A percentile compares a stretch with the other conserved stretches of the same genome.
Conservation (phyloP, 2,888 invertebrate genomes). For the Thereva nobilitata region DNA sequence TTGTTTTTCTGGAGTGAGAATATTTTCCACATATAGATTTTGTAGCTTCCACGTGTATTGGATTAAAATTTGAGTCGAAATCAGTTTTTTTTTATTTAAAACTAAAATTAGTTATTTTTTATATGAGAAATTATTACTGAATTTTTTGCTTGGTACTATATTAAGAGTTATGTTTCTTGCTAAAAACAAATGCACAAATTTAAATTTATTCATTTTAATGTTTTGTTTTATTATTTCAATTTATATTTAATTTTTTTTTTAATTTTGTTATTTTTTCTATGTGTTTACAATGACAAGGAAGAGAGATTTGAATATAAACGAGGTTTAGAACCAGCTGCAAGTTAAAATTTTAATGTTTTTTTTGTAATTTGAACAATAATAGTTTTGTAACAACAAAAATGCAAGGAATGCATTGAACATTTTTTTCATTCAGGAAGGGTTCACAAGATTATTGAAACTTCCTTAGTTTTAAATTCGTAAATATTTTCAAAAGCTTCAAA, state of each 20-base stretch:
- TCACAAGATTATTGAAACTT: too few relatives aligned
- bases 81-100: slow-evolving; percentile 12
- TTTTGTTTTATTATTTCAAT: not conserved
- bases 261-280: slow-evolving; percentile 3
- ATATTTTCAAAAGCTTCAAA: too few relatives aligned
- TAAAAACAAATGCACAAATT: slow-evolving; percentile 15
- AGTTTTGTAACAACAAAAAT: too few relatives aligned
- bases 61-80: slow-evolving; percentile 32
- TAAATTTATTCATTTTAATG: not conserved
- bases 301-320: too few relatives aligned
- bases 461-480: too few relatives aligned
- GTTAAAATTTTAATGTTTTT: too few relatives aligned
- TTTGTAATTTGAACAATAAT: too few relatives aligned
- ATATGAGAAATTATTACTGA: slow-evolving; percentile 12
- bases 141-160: slow-evolving; percentile 16
- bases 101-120: not conserved
- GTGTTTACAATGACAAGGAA: too few relatives aligned
- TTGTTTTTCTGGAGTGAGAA: slow-evolving; percentile 24
- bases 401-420: too few relatives aligned
- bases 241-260: slow-evolving; percentile 3
- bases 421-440: too few relatives aligned
- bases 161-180: not conserved
- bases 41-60: slow-evolving; percentile 33
- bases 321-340: too few relatives aligned
- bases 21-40: slow-evolving; percentile 8